Evolutionary conservation across 2,888 invertebrate genomes (phyloP).

Genomic region (Amphipoea oculea): DNA sequence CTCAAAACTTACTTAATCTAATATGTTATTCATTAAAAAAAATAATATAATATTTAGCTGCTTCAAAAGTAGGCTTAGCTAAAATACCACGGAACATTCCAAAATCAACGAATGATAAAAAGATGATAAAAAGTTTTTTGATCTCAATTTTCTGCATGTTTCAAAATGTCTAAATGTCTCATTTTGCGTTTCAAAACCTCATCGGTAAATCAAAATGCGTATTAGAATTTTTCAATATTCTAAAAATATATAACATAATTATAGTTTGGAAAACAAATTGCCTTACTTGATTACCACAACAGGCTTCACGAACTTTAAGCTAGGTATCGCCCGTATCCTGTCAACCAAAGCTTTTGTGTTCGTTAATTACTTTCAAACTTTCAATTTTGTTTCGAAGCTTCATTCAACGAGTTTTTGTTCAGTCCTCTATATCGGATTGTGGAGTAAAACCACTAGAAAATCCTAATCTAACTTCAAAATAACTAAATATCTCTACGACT

Average conservation of each 20-base stretch:
- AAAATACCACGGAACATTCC: not conserved
- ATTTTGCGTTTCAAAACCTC: not conserved
- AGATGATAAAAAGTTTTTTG: not conserved
- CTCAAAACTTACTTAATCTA: not conserved
- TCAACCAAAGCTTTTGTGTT: constrained; percentile 32
- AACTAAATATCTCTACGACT: constrained; percentile 31
- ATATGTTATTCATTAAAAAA: not conserved
- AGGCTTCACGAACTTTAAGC: constrained; percentile 12
- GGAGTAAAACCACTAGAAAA: constrained; percentile 20
- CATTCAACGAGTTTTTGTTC: constrained; percentile 8
- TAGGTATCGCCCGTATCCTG: constrained; percentile 23
- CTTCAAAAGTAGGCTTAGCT: not conserved
- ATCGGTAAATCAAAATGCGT: not conserved
- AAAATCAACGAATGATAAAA: not conserved
- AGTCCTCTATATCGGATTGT: not conserved
- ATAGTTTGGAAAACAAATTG: constrained; percentile 25
- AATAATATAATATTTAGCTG: not conserved
- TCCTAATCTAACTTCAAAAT: constrained; percentile 14
- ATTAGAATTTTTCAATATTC: constrained; percentile 9
- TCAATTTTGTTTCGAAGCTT: constrained; percentile 36
- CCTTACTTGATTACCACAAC: constrained; percentile 15
- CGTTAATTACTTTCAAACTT: constrained; percentile 51
- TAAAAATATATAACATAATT: not conserved
- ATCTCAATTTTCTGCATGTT: too few relatives aligned
- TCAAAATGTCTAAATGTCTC: not conserved